Percentiles rank a stretch among this genome's conserved stretches.
Evolutionary conservation across 2,888 invertebrate species (phyloP).

Genomic region (Chaetoderma sp.): DNA sequence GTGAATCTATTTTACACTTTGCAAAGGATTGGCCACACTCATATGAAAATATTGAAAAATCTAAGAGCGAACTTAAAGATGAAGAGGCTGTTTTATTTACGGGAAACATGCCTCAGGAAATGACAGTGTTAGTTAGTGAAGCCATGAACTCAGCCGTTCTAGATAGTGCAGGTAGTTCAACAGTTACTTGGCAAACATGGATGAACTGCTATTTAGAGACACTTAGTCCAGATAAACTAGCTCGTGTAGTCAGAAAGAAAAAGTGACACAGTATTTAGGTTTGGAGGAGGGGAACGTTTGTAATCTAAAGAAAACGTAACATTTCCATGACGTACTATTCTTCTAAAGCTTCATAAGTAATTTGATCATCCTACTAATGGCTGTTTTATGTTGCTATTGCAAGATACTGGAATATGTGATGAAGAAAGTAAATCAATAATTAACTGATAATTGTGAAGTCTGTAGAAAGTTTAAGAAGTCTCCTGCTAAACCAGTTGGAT

Average conservation of each 20-base stretch:
- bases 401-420: not conserved
- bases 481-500: not conserved
- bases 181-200: conserved; percentile 5
- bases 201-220: not conserved
- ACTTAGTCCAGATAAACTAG: not conserved
- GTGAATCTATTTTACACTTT: conserved; percentile 7
- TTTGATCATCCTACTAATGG: not conserved
- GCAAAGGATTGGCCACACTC: not conserved
- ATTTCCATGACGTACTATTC: not conserved
- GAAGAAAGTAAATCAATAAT: not conserved
- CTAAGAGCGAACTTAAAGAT: not conserved
- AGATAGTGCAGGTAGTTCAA: conserved; percentile 6
- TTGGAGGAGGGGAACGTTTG: not conserved
- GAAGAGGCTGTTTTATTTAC: conserved; percentile 4
- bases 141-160: conserved; percentile 1
- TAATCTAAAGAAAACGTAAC: conserved; percentile 4
- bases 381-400: not conserved
- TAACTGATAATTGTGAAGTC: not conserved
- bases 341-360: not conserved
- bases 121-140: conserved; percentile 3
- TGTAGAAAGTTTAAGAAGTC: conserved; percentile 4
- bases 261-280: conserved; percentile 5
- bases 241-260: not conserved
- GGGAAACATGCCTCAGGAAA: not conserved
- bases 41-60: not conserved